phyloP scores from a whole-genome alignment of 2,888 invertebrate genomes.

The Acanthococcus lagerstroemiae region DNA sequence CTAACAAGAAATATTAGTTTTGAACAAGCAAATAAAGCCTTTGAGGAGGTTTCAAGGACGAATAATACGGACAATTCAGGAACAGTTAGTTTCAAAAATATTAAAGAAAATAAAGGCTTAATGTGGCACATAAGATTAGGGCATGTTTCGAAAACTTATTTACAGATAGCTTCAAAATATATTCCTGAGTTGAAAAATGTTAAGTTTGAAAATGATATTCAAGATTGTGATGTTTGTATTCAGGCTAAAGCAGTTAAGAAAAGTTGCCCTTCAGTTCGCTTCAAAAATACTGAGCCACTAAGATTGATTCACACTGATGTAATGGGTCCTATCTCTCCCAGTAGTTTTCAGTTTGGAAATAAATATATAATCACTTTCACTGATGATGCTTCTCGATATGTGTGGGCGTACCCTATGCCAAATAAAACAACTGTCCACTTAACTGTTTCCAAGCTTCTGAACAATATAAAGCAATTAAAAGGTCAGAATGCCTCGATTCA shows the following conservation, averaged over 20 bases:
- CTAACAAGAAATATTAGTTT: background rate
- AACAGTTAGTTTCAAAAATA: background rate
- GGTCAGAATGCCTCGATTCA: background rate
- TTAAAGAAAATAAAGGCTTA: background rate
- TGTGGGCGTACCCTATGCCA: background rate
- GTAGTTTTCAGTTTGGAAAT: background rate
- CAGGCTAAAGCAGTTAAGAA: background rate
- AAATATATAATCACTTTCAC: conserved; percentile 5
- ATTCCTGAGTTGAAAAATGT: conserved; percentile 4
- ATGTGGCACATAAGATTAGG: conserved; percentile 1
- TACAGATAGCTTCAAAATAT: background rate
- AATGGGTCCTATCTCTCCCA: background rate
- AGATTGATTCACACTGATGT: background rate
- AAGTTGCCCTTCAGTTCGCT: background rate
- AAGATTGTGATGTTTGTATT: background rate
- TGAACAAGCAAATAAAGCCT: background rate
- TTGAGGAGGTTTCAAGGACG: conserved; percentile 6
- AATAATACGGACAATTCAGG: background rate
- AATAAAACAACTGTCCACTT: conserved; percentile 3
- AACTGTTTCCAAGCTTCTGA: conserved; percentile 1
- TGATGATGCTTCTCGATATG: conserved; percentile 5
- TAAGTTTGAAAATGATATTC: conserved; percentile 6
- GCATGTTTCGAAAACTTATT: background rate
- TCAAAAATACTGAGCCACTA: background rate
- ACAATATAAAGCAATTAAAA: background rate